Base-by-base conservation (phyloP, 2,113 vertebrate genomes). In the Poeciliopsis prolifica region DNA sequence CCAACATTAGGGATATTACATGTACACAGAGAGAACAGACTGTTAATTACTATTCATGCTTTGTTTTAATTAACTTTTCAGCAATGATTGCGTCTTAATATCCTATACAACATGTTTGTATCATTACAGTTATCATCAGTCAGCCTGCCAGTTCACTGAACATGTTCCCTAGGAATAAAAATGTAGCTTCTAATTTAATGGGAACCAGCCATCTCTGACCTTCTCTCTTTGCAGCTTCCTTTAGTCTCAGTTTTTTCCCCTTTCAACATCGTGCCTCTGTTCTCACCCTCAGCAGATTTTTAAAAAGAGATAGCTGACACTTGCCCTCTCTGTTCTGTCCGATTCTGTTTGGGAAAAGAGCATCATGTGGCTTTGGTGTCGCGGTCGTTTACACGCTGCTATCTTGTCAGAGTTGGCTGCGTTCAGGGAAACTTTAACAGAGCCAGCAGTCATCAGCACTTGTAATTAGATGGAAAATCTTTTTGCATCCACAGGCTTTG, bases 141-240 rank as follows among this genome's bases (percentile, higher is more conserved):
- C 61, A 64, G 5, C 12, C 40, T 1, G 1, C 44, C 29, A 54
- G 19, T 64, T 44, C 30, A 71, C 72, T 61, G 67, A 82, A 73
- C 9, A 14, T 76, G 64, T 79, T 60, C 71, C 28, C 48, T 54
- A 7, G 44, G 65, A 74, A 80, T 79, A 75, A 71, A 77, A 85
- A 81, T 67, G 70, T 85, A 69, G 70, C 76, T 82, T 87, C 37
- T 70, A 65, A 79, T 82, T 77, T 67, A 80, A 77, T 74, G 51
- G 28, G 78, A 81, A 79, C 73, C n/a, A 73, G 31, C 11, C 66
- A 37, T 76, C 33, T 89, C 74, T 88, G 80, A 81, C 88, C 77
- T 82, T 89, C 44, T 83, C 48, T 72, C 72, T 63, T 35, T 48
- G 44, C 68, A 35, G 60, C 28, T 71, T 74, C 65, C 54, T 61